A percentile compares a stretch with the other conserved stretches of the same genome.
Evolutionary conservation across 2,113 vertebrate genomes (phyloP).

Genomic region (Dicentrarchus labrax): DNA sequence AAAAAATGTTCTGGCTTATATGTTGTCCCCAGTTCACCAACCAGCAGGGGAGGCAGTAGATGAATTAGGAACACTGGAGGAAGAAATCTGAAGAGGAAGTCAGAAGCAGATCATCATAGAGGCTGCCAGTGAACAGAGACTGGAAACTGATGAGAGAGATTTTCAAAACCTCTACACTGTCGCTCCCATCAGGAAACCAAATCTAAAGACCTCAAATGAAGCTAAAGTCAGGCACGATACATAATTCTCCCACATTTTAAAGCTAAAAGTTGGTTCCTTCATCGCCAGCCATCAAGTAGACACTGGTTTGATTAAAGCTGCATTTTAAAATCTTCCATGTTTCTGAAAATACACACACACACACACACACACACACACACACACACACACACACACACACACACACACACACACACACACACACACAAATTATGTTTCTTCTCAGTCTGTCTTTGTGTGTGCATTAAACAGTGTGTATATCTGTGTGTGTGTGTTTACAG

Average conservation of each 20-base stretch:
- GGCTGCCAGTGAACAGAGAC: not conserved
- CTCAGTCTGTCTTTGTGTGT: not conserved
- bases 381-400: not conserved
- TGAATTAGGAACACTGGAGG: not conserved
- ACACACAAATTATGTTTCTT: not conserved
- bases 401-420: not conserved
- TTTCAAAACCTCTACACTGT: conserved; percentile 16
- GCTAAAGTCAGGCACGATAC: not conserved
- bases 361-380: not conserved
- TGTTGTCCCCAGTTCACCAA: too few species aligned
- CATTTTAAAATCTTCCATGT: not conserved
- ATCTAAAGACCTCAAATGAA: conserved; percentile 7
- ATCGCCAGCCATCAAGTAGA: not conserved
- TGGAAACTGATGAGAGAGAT: conserved; percentile 39
- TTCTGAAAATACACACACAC: not conserved
- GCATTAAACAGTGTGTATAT: not conserved
- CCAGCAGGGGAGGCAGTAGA: too few species aligned
- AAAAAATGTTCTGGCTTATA: too few species aligned
- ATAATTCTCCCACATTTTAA: conserved; percentile 14
- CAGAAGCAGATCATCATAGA: not conserved
- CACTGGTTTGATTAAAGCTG: conserved; percentile 3
- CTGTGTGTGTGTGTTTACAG: conserved; percentile 27
- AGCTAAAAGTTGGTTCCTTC: not conserved
- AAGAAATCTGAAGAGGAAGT: not conserved
- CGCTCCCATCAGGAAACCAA: not conserved